Conservation (phyloP, 2,113 vertebrate species). For the Erythrocercus mccallii region DNA sequence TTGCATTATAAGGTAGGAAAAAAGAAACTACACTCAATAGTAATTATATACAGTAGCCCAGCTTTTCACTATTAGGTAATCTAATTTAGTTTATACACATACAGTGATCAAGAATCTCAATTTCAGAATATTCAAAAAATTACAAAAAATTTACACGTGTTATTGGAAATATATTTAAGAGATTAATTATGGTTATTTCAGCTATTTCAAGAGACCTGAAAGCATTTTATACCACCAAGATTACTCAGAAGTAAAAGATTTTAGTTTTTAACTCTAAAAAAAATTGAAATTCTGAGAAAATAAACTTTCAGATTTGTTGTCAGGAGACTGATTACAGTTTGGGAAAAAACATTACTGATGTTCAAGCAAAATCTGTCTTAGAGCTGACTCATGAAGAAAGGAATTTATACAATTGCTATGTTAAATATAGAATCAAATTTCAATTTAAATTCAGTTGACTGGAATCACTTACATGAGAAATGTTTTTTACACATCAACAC, state of each 20-base stretch:
- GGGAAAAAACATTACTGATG: background rate
- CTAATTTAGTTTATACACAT: background rate
- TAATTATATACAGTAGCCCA: background rate
- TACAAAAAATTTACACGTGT: background rate
- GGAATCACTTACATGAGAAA: background rate
- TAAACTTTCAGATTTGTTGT: background rate
- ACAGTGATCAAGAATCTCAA: background rate
- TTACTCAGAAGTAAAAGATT: background rate
- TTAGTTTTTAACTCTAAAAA: background rate
- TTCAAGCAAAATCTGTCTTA: background rate
- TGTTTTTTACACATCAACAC: background rate
- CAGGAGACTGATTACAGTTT: background rate
- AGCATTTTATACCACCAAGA: background rate
- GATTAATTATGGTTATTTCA: background rate
- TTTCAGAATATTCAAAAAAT: background rate
- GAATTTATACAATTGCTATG: background rate
- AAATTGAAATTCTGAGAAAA: background rate
- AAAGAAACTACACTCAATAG: background rate
- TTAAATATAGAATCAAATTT: background rate
- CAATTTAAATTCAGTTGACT: background rate
- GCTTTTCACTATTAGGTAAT: background rate
- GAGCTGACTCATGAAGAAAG: background rate
- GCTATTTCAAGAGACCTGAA: background rate
- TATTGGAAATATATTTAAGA: background rate
- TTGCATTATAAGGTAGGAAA: background rate